A percentile compares a stretch with the other conserved stretches of the same genome.
Evolutionary conservation across 2,113 vertebrate genomes (phyloP).

Genomic region (Halichoerus grypus): DNA sequence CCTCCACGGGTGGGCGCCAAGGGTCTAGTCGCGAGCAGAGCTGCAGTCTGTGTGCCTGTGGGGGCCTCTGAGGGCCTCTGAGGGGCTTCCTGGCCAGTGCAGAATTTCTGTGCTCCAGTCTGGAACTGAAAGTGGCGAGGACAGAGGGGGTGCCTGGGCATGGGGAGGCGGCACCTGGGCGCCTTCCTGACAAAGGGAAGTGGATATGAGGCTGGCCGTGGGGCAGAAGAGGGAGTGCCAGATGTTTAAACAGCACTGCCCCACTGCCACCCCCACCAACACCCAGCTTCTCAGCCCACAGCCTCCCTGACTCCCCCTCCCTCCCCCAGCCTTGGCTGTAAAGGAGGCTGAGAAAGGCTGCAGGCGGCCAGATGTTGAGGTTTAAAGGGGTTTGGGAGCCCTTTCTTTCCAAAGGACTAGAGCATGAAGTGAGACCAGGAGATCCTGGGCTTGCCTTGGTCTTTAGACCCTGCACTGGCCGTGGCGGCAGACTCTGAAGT

Average conservation of each 20-base stretch:
- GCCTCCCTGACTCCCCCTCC: background rate
- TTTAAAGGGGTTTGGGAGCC: no score
- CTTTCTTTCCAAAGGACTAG: background rate
- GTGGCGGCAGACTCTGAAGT: no score
- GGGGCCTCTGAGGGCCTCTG: rapidly evolving
- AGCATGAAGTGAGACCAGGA: background rate
- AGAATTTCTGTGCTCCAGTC: background rate
- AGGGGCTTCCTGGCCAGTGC: background rate
- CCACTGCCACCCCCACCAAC: rapidly evolving
- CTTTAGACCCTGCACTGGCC: background rate
- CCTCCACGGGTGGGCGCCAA: rapidly evolving
- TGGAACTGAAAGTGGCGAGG: background rate
- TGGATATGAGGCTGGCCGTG: background rate
- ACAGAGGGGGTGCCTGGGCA: rapidly evolving
- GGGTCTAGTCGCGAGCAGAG: background rate
- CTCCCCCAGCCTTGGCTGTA: background rate
- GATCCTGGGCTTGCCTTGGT: background rate
- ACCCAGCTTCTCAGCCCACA: background rate
- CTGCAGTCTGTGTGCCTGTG: background rate
- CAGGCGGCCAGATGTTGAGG: background rate
- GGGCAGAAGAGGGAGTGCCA: background rate
- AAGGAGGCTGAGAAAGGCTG: background rate
- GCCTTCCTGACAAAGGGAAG: background rate
- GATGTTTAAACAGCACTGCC: background rate
- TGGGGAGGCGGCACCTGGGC: background rate